These are phyloP conservation scores for Euphydryas editha DNA, from an alignment of 2,888 invertebrate genomes.

Conservation along the genomic window DNA sequence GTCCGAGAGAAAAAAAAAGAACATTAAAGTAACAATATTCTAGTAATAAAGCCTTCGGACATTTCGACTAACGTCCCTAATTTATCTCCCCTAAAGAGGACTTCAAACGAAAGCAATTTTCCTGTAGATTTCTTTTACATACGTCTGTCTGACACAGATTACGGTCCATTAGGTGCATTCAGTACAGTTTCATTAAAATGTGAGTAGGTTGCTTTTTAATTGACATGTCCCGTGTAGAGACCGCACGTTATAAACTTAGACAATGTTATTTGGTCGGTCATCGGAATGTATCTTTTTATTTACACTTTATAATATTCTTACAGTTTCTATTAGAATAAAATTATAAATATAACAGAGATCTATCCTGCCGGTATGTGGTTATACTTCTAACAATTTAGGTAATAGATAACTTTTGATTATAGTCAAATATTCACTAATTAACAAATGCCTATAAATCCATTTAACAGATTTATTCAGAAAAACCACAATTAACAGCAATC, in stretches of 20 bases:
- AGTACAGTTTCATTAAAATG: constrained; percentile 21
- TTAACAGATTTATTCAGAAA: constrained; percentile 2
- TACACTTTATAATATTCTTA: no score
- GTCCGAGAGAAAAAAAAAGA: constrained; percentile 54
- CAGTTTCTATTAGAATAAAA: background rate
- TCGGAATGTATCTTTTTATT: no score
- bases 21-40: constrained; percentile 64
- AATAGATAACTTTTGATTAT: background rate
- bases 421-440: background rate
- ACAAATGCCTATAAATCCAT: background rate
- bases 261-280: no score
- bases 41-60: constrained; percentile 72
- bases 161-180: constrained; percentile 31
- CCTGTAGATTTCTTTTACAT: constrained; percentile 63
- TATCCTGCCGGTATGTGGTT: no score
- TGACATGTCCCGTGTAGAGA: background rate
- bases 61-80: constrained; percentile 67
- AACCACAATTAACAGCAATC: background rate
- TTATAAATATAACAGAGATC: no score
- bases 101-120: constrained; percentile 74
- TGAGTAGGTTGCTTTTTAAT: constrained; percentile 11
- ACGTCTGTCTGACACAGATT: constrained; percentile 55
- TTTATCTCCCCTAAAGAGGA: constrained; percentile 74
- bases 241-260: background rate
- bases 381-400: no score